phyloP scores from a whole-genome alignment of 2,797 vertebrate genomes.

The Rhynchonycteris naso region DNA sequence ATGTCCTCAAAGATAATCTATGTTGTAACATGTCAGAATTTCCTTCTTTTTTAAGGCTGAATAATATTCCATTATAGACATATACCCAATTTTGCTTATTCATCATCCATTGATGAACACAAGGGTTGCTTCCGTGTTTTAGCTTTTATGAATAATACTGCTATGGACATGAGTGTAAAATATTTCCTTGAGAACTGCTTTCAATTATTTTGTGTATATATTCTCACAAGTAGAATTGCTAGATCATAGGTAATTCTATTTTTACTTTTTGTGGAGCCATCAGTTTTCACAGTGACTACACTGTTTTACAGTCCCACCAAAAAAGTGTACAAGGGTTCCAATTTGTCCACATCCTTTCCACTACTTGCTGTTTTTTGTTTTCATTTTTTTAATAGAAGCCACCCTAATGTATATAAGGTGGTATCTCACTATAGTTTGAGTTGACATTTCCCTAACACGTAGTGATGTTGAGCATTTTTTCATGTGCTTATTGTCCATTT shows the following conservation, averaged over 20 bases:
- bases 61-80: not conserved
- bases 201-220: not conserved
- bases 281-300: not conserved
- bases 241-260: not conserved
- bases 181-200: not conserved
- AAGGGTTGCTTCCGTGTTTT: not conserved
- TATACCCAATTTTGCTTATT: not conserved
- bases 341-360: not conserved
- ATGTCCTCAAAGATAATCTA: not conserved
- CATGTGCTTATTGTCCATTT: not conserved
- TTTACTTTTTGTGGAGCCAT: not conserved
- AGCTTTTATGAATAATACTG: not conserved
- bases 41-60: not conserved
- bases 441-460: not conserved
- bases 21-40: not conserved
- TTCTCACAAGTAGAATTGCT: not conserved
- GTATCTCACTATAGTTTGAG: not conserved
- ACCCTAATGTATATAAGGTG: not conserved
- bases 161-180: not conserved
- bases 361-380: not conserved
- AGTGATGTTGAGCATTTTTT: not conserved
- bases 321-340: not conserved
- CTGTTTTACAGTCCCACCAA: not conserved
- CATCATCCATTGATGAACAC: not conserved
- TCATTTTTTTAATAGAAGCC: not conserved